phyloP scores from a whole-genome alignment of 2,113 vertebrate species.

The Hydrolagus affinis region DNA sequence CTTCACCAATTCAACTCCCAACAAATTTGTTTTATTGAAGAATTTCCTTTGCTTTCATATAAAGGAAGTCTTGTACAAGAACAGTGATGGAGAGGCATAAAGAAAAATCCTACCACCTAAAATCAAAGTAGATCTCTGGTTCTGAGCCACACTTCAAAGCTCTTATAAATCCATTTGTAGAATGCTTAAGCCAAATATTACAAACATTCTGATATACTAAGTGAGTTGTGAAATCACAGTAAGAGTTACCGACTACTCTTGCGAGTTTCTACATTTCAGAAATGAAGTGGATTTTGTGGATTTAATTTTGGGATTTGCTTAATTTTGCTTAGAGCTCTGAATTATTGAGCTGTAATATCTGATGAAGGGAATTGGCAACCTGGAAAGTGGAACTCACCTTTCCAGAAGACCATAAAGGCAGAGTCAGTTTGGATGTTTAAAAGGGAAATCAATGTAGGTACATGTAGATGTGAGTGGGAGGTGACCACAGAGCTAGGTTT shows the following conservation, averaged over 20 bases:
- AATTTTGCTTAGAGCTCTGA: neutral
- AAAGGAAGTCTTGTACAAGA: neutral
- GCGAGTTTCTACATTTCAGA: neutral
- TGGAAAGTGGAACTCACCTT: too few relatives aligned
- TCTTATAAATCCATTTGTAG: conserved; percentile 11
- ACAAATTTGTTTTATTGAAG: too few relatives aligned
- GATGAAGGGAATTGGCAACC: too few relatives aligned
- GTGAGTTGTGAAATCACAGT: conserved; percentile 18
- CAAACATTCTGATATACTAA: conserved; percentile 19
- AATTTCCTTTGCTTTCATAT: too few relatives aligned
- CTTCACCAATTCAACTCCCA: too few relatives aligned
- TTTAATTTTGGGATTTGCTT: neutral
- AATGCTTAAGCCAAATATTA: conserved; percentile 1
- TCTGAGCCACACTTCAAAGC: conserved; percentile 17
- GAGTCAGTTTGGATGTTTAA: too few relatives aligned
- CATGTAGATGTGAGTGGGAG: too few relatives aligned
- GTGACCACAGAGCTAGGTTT: too few relatives aligned
- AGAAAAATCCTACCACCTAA: conserved; percentile 11
- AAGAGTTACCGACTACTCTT: neutral
- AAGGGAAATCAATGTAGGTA: too few relatives aligned
- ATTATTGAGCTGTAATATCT: too few relatives aligned
- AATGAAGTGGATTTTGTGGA: neutral
- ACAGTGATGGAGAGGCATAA: neutral
- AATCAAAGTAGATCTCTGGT: conserved; percentile 12
- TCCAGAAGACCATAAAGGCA: too few relatives aligned